These are phyloP conservation scores for Halcyon smyrnensis DNA, from an alignment of 2,797 vertebrate species.

Conservation along the genomic window DNA sequence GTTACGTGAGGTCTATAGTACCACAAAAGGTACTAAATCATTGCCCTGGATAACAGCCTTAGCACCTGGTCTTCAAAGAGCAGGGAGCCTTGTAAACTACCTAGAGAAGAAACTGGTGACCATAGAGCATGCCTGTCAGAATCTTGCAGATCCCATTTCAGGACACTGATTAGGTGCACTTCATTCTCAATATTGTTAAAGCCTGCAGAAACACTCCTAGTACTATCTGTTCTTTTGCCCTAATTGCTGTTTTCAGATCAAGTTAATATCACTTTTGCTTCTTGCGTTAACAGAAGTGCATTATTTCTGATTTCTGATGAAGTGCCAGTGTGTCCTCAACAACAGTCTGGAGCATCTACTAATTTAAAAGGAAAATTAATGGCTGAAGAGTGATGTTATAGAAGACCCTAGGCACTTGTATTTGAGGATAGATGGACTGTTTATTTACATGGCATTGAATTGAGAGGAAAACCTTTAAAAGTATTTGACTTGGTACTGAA, in stretches of 20 bases:
- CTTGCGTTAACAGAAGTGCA: background rate
- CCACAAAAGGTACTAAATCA: conserved; percentile 75
- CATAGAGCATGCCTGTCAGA: background rate
- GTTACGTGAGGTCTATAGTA: conserved; percentile 67
- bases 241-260: conserved; percentile 29
- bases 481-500: background rate
- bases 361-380: background rate
- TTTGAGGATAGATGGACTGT: background rate
- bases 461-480: background rate
- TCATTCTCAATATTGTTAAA: conserved; percentile 60
- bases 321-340: background rate
- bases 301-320: background rate
- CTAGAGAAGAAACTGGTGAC: conserved; percentile 67
- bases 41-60: conserved; percentile 62
- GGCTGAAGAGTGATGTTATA: background rate
- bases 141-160: conserved; percentile 41
- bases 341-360: background rate
- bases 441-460: background rate
- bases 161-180: conserved; percentile 50
- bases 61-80: conserved; percentile 75
- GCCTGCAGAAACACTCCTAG: background rate
- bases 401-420: background rate
- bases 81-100: conserved; percentile 73
- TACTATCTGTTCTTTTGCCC: conserved; percentile 16
- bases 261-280: background rate